These are phyloP conservation scores for Parapristionchus giblindavisi DNA, from an alignment of 2,888 invertebrate genomes.

Conservation along the genomic window DNA sequence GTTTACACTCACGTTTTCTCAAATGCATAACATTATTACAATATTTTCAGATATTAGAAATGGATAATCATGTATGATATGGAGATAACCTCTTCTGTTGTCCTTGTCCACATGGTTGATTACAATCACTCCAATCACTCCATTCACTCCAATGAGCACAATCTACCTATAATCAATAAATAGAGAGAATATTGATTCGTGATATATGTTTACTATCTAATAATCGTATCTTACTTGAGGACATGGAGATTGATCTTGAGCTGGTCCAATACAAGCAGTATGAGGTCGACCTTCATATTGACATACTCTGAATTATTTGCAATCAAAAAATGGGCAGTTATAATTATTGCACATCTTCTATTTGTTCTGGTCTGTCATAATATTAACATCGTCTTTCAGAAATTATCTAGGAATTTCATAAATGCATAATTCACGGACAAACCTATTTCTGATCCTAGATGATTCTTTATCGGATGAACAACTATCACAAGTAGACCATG, in stretches of 20 bases:
- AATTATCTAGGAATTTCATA: not conserved
- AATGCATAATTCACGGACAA: not conserved
- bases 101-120: conserved; percentile 36
- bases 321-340: not conserved
- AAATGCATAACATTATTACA: too few species aligned
- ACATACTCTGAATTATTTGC: conserved; percentile 45
- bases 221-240: conserved; percentile 38
- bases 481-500: conserved; percentile 53
- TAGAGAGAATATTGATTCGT: not conserved
- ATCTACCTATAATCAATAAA: not conserved
- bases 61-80: too few species aligned
- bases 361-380: too few species aligned
- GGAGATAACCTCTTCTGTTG: conserved; percentile 38
- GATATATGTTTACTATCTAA: not conserved
- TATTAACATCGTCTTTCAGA: not conserved
- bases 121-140: conserved; percentile 38
- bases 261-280: conserved; percentile 53
- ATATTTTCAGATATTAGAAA: too few species aligned
- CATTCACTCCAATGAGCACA: conserved; percentile 35
- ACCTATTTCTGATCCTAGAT: conserved; percentile 54
- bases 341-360: not conserved
- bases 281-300: conserved; percentile 41
- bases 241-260: conserved; percentile 57
- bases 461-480: conserved; percentile 54
- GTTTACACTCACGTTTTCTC: conserved; percentile 29